Percentiles rank a stretch among this genome's conserved stretches.
Conservation (phyloP, 64 coral and sea anemone species). For the Hydrozoanthus tunicans region DNA sequence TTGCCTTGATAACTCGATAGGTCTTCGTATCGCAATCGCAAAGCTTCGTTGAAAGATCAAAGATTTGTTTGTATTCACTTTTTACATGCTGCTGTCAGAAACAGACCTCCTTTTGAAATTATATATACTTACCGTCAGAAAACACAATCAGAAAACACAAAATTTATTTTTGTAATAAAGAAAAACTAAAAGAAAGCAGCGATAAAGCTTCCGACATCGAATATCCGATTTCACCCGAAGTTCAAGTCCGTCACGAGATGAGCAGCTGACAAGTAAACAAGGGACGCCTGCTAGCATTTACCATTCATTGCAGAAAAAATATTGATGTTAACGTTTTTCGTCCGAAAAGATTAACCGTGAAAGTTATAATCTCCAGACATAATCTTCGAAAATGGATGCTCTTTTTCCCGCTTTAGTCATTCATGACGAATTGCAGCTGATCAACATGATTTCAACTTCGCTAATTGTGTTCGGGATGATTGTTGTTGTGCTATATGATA, state of each 20-base stretch:
- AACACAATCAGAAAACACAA: no score
- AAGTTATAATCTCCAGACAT: not conserved
- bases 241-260: not conserved
- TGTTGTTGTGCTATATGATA: constrained; percentile 27
- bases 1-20: not conserved
- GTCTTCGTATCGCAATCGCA: not conserved
- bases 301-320: not conserved
- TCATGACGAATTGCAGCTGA: constrained; percentile 44
- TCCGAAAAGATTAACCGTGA: not conserved
- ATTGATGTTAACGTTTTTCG: not conserved
- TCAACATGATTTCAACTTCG: constrained; percentile 43
- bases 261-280: constrained; percentile 4
- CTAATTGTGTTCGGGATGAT: constrained; percentile 46
- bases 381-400: constrained; percentile 40
- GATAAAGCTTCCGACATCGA: not conserved
- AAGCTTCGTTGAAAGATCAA: not conserved
- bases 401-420: constrained; percentile 53
- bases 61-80: not conserved
- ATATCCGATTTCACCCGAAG: not conserved
- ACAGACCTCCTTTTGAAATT: no score
- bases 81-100: no score
- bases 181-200: not conserved
- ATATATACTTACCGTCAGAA: no score
- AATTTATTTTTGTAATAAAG: no score
- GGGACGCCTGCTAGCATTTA: not conserved